A percentile compares a stretch with the other conserved stretches of the same genome.
phyloP scores from a whole-genome alignment of 1,140 invertebrate species.

The Gonioctena quinquepunctata region DNA sequence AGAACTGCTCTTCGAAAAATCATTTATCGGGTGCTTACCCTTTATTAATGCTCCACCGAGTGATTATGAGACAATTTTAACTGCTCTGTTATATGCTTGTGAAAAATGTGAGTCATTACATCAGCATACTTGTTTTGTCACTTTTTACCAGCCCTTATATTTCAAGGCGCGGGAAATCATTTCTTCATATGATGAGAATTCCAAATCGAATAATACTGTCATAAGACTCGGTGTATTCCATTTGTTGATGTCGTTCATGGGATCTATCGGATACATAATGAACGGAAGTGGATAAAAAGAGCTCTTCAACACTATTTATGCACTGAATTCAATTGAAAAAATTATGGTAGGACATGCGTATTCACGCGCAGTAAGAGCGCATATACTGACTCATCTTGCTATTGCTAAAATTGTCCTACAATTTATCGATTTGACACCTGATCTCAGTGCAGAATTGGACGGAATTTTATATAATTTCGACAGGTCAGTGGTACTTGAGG shows the following conservation, averaged over 20 bases:
- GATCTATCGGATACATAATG: constrained; percentile 55
- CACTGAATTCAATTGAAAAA: constrained; percentile 51
- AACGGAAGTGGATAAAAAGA: constrained; percentile 53
- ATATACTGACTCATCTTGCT: background rate
- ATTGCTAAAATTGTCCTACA: background rate
- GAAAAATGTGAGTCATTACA: background rate
- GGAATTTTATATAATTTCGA: too few relatives aligned
- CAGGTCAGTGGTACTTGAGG: too few relatives aligned
- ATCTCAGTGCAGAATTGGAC: too few relatives aligned
- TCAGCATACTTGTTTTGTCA: constrained; percentile 1
- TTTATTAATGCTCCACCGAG: constrained; percentile 8
- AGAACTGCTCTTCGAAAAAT: background rate
- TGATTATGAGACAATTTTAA: constrained; percentile 3
- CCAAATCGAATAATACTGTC: constrained; percentile 24
- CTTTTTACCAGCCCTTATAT: constrained; percentile 27
- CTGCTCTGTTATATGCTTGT: background rate
- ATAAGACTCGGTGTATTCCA: constrained; percentile 45
- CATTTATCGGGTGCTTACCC: background rate
- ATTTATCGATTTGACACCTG: too few relatives aligned
- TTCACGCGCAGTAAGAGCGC: constrained; percentile 44
- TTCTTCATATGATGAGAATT: background rate
- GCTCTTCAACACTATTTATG: constrained; percentile 30
- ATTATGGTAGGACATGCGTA: constrained; percentile 51
- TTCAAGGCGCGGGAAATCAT: constrained; percentile 36
- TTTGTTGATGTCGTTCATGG: constrained; percentile 54